These are phyloP conservation scores for Tupiocoris notatus DNA, from an alignment of 2,888 invertebrate genomes.

Conservation along the genomic window DNA sequence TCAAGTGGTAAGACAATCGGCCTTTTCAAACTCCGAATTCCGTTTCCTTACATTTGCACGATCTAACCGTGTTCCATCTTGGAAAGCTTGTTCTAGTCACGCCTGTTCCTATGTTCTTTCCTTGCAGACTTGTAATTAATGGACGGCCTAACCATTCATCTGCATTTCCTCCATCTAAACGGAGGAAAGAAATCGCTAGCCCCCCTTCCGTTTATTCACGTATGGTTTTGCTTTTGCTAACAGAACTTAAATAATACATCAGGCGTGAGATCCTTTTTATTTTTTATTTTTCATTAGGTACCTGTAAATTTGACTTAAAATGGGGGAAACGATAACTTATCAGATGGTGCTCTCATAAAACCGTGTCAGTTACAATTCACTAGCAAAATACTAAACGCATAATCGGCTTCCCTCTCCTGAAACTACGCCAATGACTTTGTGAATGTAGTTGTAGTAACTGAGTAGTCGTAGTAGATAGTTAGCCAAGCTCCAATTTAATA, in stretches of 20 bases:
- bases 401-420: too few species aligned
- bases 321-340: too few species aligned
- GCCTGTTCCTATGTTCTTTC: not conserved
- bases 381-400: too few species aligned
- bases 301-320: too few species aligned
- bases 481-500: too few species aligned
- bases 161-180: not conserved
- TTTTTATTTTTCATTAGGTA: not conserved
- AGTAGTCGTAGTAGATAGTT: too few species aligned
- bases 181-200: not conserved
- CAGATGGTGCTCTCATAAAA: too few species aligned
- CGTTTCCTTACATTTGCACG: not conserved
- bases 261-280: not conserved
- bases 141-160: not conserved
- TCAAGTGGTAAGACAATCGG: not conserved
- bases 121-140: not conserved
- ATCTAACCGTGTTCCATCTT: too few species aligned
- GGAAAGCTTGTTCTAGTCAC: not conserved
- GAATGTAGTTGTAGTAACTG: too few species aligned
- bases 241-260: not conserved
- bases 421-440: too few species aligned
- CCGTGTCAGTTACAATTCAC: too few species aligned
- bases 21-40: not conserved
- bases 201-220: not conserved
- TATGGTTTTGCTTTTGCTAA: not conserved